These are phyloP conservation scores for Pegoplata infirma DNA, from an alignment of 2,888 invertebrate genomes.

Conservation along the genomic window DNA sequence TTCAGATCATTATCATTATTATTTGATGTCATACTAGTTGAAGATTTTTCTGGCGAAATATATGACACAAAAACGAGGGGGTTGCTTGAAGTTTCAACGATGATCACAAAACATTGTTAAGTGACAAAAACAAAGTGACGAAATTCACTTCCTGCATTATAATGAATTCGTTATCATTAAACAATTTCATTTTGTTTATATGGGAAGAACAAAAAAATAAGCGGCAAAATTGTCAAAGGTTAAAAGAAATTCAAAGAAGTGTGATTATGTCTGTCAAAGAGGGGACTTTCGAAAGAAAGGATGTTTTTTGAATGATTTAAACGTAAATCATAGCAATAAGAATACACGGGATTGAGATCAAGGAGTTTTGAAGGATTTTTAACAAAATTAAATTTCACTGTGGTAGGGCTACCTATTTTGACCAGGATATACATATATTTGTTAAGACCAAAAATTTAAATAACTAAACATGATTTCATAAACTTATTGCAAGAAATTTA, in stretches of 20 bases:
- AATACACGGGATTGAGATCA: too few relatives aligned
- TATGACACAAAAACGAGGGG: neutral
- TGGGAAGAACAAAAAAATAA: neutral
- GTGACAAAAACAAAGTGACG: conserved; percentile 52
- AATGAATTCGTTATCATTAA: neutral
- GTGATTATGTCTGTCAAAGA: too few relatives aligned
- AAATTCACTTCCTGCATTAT: conserved; percentile 56
- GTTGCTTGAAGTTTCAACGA: conserved; percentile 6
- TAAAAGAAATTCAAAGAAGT: neutral
- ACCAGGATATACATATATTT: too few relatives aligned
- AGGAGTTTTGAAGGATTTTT: too few relatives aligned
- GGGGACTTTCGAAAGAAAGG: too few relatives aligned
- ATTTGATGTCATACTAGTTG: conserved; percentile 43
- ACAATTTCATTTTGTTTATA: neutral
- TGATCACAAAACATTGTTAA: conserved; percentile 31
- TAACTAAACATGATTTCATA: too few relatives aligned
- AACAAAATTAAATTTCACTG: too few relatives aligned
- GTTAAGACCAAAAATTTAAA: too few relatives aligned
- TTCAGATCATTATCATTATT: conserved; percentile 43
- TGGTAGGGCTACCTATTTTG: too few relatives aligned
- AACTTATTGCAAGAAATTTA: too few relatives aligned
- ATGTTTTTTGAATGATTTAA: too few relatives aligned
- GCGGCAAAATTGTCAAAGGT: conserved; percentile 17
- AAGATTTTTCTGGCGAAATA: conserved; percentile 25
- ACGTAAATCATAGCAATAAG: too few relatives aligned